phyloP scores from a whole-genome alignment of 2,888 invertebrate genomes.

The Trissonchulus latispiculum region DNA sequence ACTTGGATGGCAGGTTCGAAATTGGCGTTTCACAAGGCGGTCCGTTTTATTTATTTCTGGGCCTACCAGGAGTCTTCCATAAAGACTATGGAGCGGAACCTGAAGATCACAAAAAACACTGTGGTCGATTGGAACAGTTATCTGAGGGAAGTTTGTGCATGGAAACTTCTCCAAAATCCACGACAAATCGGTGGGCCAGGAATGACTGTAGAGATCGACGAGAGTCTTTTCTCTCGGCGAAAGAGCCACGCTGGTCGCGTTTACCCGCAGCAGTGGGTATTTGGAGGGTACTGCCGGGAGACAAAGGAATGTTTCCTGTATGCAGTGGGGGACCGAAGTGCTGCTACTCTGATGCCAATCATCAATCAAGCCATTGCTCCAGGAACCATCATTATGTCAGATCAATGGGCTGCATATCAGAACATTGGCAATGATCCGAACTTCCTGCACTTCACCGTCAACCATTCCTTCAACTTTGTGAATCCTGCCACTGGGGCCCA shows the following conservation, averaged over 20 bases:
- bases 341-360: conserved; percentile 23
- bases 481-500: no score
- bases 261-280: conserved; percentile 26
- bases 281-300: no score
- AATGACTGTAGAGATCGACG: no score
- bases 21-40: conserved; percentile 12
- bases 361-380: conserved; percentile 28
- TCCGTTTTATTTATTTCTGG: conserved; percentile 17
- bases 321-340: conserved; percentile 20
- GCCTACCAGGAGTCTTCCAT: no score
- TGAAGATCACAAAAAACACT: neutral
- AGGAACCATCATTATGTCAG: conserved; percentile 28
- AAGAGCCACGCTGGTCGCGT: conserved; percentile 24
- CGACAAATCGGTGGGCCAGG: neutral
- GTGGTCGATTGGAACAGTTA: conserved; percentile 1
- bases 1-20: conserved; percentile 8
- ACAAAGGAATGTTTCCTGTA: conserved; percentile 25
- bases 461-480: no score
- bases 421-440: no score
- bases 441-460: no score
- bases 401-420: conserved; percentile 11
- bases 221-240: no score
- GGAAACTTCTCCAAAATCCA: conserved; percentile 3
- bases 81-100: conserved; percentile 15
- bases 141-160: conserved; percentile 2